Evolutionary conservation across 2,888 invertebrate species (phyloP), one percentile per base, ranked within the genome.

Genomic region (Meliscaeva auricollis): DNA sequence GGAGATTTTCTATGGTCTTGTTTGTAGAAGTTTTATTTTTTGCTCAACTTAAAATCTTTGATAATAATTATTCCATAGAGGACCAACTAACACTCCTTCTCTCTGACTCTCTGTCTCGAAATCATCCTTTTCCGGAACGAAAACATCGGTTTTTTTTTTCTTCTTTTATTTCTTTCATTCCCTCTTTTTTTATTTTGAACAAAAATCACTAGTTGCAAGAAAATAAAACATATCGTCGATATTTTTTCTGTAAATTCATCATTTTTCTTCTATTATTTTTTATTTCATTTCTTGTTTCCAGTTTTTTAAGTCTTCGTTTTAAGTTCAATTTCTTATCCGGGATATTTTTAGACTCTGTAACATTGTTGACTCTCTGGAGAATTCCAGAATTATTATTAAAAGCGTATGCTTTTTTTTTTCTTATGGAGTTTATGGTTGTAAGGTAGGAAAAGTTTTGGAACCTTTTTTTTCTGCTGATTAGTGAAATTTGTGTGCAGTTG

Each of bases 51-150:
- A 74, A 74, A 83, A 74, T 84, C 75, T 72, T 80, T 74, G 80
- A 80, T 84, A 84, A 76, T 84, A 84, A 84, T 84, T 84, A 84
- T 80, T 84, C 84, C 84, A 48, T 15, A 15, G 84, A 84, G 84
- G 66, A 76, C 72, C 13, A 38, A 38, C 38, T 38, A 9, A 9
- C 9, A 11, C 38, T 38, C 9, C 9, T 35, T 35, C 35, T 35
- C 35, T 6, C 38, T 84, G 72, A 75, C 80, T 80, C 72, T 66
- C 20, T 76, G 75, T 80, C 72, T 84, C 48, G 72, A 75, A 75
- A 70, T 20, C 17, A 50, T 58, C 35, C 30, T 26, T 44, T 44
- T 64, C 17, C 20, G 32, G 30, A 30, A 20, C 13, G 20, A 48
- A 76, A 50, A 32, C 56, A 64, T 44, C 11, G 22, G 30, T 26